phyloP scores from a whole-genome alignment of 2,797 vertebrate species.

The Pristis pectinata region DNA sequence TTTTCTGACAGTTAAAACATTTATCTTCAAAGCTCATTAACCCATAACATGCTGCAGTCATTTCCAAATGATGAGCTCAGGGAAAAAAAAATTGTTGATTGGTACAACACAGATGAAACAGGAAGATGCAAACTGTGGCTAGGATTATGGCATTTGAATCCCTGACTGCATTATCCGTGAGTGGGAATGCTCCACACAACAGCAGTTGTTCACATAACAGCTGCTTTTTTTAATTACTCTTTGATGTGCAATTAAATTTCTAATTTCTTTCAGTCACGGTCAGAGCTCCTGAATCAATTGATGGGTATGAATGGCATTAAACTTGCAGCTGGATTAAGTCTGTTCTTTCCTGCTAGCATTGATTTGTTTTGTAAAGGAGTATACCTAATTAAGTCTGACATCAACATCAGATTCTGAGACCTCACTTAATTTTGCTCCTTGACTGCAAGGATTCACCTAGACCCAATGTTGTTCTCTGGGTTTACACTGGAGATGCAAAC shows the following conservation, averaged over 20 bases:
- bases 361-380: neutral
- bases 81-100: neutral
- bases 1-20: neutral
- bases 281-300: slow-evolving; percentile 26
- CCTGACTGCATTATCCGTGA: neutral
- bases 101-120: neutral
- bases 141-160: neutral
- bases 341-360: neutral
- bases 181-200: neutral
- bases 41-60: neutral
- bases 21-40: slow-evolving; percentile 15
- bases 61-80: neutral
- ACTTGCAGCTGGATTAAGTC: neutral
- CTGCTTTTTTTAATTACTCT: neutral
- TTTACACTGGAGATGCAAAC: neutral
- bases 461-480: neutral
- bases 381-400: neutral
- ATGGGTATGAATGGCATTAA: neutral
- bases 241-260: slow-evolving; percentile 1
- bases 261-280: slow-evolving; percentile 1
- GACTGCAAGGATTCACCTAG: neutral
- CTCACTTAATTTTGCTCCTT: neutral
- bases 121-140: neutral
- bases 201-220: neutral
- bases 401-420: neutral